These are phyloP conservation scores for Laterallus jamaicensis DNA, from an alignment of 2,113 vertebrate species.

Conservation along the genomic window DNA sequence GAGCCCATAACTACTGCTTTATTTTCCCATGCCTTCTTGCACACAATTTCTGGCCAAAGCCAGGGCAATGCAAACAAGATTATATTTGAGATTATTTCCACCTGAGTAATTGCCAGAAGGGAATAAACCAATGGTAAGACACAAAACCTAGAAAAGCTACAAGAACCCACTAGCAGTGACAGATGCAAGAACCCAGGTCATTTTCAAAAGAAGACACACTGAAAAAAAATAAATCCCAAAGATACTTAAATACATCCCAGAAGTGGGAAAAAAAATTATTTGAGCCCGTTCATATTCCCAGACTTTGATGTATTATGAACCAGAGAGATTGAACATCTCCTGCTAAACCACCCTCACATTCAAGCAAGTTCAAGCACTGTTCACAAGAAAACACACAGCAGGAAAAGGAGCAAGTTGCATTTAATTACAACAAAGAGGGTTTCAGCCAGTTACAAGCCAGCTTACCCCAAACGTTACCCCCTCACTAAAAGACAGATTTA, in stretches of 20 bases:
- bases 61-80: neutral
- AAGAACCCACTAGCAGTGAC: neutral
- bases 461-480: neutral
- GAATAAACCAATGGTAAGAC: neutral
- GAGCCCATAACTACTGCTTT: neutral
- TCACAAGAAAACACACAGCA: constrained; percentile 52
- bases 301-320: neutral
- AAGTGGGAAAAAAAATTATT: neutral
- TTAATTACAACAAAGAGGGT: constrained; percentile 48
- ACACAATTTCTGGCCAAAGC: neutral
- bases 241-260: neutral
- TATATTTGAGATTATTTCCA: neutral
- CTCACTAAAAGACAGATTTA: neutral
- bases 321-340: neutral
- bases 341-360: neutral
- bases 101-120: neutral
- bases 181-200: neutral
- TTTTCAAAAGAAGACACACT: neutral
- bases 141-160: neutral
- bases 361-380: neutral
- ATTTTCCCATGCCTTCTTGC: neutral
- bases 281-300: neutral
- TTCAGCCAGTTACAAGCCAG: constrained; percentile 39
- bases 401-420: constrained; percentile 47
- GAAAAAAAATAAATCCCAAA: neutral